These are phyloP conservation scores for Chorisops tibialis DNA, from an alignment of 2,888 invertebrate species.

Conservation along the genomic window DNA sequence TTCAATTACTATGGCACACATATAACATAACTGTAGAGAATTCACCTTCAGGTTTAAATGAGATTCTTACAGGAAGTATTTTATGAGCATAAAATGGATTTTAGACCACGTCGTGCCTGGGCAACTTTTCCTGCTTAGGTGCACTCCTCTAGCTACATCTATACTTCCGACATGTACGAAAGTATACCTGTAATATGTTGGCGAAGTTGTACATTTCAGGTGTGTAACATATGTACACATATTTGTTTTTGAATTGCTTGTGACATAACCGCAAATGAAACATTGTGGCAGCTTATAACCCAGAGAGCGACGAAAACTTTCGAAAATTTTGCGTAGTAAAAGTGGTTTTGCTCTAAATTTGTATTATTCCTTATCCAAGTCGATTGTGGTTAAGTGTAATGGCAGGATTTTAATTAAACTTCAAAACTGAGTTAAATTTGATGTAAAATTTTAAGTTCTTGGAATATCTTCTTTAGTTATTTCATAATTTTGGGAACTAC, in stretches of 20 bases:
- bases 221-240: not conserved
- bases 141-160: too few species aligned
- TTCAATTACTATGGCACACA: too few species aligned
- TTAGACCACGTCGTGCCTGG: not conserved
- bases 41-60: not conserved
- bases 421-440: not conserved
- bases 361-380: not conserved
- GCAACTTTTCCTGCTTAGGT: too few species aligned
- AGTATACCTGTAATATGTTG: too few species aligned
- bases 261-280: conserved; percentile 12
- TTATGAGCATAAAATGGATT: conserved; percentile 1
- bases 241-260: not conserved
- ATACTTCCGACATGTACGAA: too few species aligned
- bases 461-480: too few species aligned
- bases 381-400: not conserved
- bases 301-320: not conserved
- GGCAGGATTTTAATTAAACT: conserved; percentile 8
- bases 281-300: not conserved
- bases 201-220: too few species aligned
- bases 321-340: not conserved
- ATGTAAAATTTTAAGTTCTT: too few species aligned
- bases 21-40: too few species aligned
- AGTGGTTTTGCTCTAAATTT: not conserved
- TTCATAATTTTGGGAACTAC: too few species aligned
- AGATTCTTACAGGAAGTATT: not conserved